Evolutionary conservation across 2,113 vertebrate species (phyloP), one percentile per base, ranked within the genome.

Genomic region (Chloropsis hardwickii): DNA sequence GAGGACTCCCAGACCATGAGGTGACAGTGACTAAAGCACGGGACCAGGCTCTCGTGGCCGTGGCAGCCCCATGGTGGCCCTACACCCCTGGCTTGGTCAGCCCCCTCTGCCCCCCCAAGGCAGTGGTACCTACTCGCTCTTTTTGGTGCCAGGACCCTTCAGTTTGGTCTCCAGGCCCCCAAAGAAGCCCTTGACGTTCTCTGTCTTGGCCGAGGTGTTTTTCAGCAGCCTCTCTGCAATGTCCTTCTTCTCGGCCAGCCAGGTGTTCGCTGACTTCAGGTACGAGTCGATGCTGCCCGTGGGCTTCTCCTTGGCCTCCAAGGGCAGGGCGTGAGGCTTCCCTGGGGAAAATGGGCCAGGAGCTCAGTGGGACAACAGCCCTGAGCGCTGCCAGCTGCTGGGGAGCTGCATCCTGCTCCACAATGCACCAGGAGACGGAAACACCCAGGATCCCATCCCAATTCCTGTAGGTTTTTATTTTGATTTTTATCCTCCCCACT

Each of bases 121-220:
- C 6, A 24, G 64, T 0, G 22, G 48, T 37, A 97, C 99, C 98
- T 93, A 99, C 99, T 98, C 98, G 7, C 90, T 98, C 73, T 96
- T 99, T 51, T 94, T 98, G 77, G 81, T 72, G 47, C 95, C 54
- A 0, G 99, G 98, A 51, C 98, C 98, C 95, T 99, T 99, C 93
- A 99, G 96, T 74, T 99, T 99, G 98, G 98, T 99, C 96, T 99
- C 99, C 86, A 99, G 97, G 18, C 99, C 99, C 42, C 99, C 99
- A 0, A 99, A 99, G 94, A 99, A 99, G 65, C 99, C 99, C 71
- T 98, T 99, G 94, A 99, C 97, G 0, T 99, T 98, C 85, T 98
- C 99, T 0, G 98, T 98, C 96, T 97, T 99, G 17, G 97, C 96
- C 0, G 99, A 98, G 0, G 99, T 99, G 97, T 97, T 99, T 86